Conservation (phyloP, 2,113 vertebrate genomes). For the Macrotis lagotis region DNA sequence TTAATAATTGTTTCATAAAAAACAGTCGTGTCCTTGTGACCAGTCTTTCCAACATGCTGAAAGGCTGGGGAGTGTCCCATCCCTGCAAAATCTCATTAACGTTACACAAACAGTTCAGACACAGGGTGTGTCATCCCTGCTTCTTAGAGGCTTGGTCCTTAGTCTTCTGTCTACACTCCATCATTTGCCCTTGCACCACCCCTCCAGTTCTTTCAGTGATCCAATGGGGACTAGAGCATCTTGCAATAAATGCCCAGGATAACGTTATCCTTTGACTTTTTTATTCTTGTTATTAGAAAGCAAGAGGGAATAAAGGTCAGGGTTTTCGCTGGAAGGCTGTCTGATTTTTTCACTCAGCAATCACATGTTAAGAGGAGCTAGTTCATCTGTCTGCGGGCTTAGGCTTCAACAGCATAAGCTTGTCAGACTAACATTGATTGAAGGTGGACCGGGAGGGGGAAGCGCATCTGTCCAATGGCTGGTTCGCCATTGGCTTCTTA, state of each 20-base stretch:
- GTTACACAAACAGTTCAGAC: neutral
- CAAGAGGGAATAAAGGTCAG: neutral
- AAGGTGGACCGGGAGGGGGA: constrained; percentile 75
- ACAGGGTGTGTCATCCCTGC: constrained; percentile 2
- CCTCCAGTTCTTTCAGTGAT: neutral
- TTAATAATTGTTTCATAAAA: constrained; percentile 31
- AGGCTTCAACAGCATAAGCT: constrained; percentile 64
- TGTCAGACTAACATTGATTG: constrained; percentile 68
- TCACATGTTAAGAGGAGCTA: constrained; percentile 26
- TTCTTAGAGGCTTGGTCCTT: neutral
- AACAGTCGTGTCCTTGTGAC: neutral
- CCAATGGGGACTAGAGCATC: constrained; percentile 8
- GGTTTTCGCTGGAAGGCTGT: constrained; percentile 24
- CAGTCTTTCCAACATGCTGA: neutral
- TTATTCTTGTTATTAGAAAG: constrained; percentile 28
- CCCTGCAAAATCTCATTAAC: rapidly evolving
- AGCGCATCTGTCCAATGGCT: constrained; percentile 82
- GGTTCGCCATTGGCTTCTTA: constrained; percentile 93
- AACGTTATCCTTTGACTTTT: constrained; percentile 20
- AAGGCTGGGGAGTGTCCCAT: neutral
- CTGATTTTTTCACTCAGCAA: constrained; percentile 5
- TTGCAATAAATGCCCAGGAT: constrained; percentile 6
- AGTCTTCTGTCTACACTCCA: neutral
- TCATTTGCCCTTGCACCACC: neutral
- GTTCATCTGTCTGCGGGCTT: constrained; percentile 45